Base-by-base conservation (phyloP, 2,888 invertebrate genomes). In the Drosophila cyrtoloma region DNA sequence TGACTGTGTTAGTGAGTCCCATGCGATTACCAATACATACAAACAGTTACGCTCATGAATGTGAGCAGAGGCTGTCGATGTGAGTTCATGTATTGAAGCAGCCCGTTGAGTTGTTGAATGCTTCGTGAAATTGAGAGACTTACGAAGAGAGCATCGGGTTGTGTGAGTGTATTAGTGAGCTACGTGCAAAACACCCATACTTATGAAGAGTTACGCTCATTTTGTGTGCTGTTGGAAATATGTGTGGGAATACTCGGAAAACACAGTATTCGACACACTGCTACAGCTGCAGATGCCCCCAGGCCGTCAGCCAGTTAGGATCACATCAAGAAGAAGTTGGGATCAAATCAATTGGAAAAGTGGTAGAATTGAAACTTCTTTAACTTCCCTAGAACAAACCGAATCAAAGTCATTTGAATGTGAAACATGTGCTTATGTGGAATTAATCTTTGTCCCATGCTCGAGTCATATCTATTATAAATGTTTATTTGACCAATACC, bases 1-100 rank as follows among this genome's bases (percentile, higher is more conserved):
- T 67, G n/a, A 4, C 51, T 47, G 85, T 81, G 32, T 84, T 61
- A 0, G 83, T 83, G 51, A 65, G 35, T 22, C 33, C n/a, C 33
- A n/a, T 22, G 19, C 16, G 19, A 32, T 61, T 33, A 50, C 71
- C 6, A 42, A 79, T 12, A 83, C 72, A 58, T 1, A 1, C 32
- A 22, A 28, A 39, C 33, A 14, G 16, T 56, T 28, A 3, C 5
- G 1, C 19, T 47, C 66, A 7, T 1, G 16, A 3, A 16, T 7
- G 16, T 7, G 19, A 37, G 37, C 19, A 19, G 37, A 7, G 37
- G 7, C 16, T 37, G 19, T 37, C 37, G 19, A 19, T 19, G 37
- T 19, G 37, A 37, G 28, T 28, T 50, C 62, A 70, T 16, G n/a
- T 55, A 69, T 30, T 10, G 32, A 19, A 6, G 7, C 47, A 30